phyloP scores from a whole-genome alignment of 2,888 invertebrate genomes.

The Oxytorus armatus region DNA sequence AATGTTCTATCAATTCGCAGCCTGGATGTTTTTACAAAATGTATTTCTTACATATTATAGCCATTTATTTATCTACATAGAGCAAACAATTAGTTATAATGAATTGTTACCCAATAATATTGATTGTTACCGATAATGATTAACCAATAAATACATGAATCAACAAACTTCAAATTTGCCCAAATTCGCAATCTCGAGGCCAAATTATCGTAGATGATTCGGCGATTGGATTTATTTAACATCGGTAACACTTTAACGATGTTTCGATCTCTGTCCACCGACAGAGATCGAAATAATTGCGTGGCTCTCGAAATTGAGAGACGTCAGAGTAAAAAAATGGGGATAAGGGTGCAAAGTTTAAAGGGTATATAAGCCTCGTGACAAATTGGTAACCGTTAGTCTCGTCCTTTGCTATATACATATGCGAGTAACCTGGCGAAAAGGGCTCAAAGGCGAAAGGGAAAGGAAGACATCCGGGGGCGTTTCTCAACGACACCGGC shows the following conservation, averaged over 20 bases:
- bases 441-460: slow-evolving; percentile 7
- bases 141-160: no score
- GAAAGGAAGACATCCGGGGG: slow-evolving; percentile 44
- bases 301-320: slow-evolving; percentile 19
- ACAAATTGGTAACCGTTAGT: slow-evolving; percentile 75
- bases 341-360: slow-evolving; percentile 53
- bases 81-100: no score
- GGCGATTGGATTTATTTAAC: background rate
- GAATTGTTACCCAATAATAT: no score
- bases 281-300: slow-evolving; percentile 38
- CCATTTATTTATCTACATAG: no score
- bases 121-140: no score
- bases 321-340: slow-evolving; percentile 21
- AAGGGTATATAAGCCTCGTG: slow-evolving; percentile 72
- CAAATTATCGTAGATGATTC: background rate
- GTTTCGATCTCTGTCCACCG: no score
- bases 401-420: slow-evolving; percentile 45
- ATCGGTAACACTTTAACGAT: slow-evolving; percentile 11
- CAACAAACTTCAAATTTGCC: no score
- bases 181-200: no score
- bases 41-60: no score
- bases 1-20: no score
- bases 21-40: no score
- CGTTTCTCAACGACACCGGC: slow-evolving; percentile 42
- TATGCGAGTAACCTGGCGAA: slow-evolving; percentile 59